Conservation (phyloP, 2,113 vertebrate species). For the Falco punctatus region DNA sequence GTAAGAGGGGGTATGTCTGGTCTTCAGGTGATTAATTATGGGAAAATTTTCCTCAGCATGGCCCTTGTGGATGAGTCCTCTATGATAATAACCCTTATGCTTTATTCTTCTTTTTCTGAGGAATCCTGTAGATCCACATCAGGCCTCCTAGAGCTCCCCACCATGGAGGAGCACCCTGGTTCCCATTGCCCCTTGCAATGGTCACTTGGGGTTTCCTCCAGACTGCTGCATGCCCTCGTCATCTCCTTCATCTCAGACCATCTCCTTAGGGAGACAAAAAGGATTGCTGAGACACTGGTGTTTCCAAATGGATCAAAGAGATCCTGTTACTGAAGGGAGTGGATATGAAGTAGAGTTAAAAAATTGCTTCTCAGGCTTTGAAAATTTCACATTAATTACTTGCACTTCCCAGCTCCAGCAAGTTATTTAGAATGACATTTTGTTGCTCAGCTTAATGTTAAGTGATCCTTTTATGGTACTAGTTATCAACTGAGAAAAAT, state of each 20-base stretch:
- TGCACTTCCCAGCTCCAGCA: neutral
- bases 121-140: neutral
- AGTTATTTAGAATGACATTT: neutral
- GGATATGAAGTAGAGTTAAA: neutral
- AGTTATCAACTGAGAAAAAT: slow-evolving; percentile 2
- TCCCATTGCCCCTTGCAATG: neutral
- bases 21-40: neutral
- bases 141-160: neutral
- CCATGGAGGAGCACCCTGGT: neutral
- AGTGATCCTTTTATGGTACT: neutral
- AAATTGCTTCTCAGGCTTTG: neutral
- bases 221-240: neutral
- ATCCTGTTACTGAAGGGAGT: neutral
- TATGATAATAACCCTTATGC: neutral
- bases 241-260: neutral
- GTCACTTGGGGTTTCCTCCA: neutral
- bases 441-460: neutral
- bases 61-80: neutral
- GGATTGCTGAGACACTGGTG: neutral
- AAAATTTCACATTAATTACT: neutral
- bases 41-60: neutral
- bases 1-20: neutral
- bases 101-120: neutral
- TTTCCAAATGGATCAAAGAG: neutral
- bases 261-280: neutral